Base-by-base conservation (phyloP, 2,113 vertebrate species). In the Hemiprocne comata region DNA sequence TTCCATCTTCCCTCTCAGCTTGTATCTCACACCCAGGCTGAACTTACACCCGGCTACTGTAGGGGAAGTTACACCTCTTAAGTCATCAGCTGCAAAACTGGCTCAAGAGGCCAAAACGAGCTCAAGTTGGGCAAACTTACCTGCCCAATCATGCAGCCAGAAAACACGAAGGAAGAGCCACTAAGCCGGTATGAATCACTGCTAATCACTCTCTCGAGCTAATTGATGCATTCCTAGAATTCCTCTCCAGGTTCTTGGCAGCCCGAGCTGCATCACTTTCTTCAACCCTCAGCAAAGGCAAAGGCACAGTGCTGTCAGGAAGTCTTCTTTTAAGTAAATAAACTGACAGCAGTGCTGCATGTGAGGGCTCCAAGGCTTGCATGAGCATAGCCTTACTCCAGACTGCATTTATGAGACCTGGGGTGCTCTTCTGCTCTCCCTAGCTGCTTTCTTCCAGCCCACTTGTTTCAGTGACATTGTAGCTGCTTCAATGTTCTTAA, bases 1-100 rank as follows among this genome's bases (percentile, higher is more conserved):
- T 90, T 94, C 50, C 83, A 93, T 84, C 80, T 94, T 89, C n/a
- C 50, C 36, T 76, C 71, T 92, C 90, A 93, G 76, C 76, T 84
- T 90, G 62, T 93, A 95, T 92, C 88, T 96, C 83, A 76, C 80
- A 88, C 80, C 89, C 77, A 89, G 93, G 73, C 87, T 96, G 95
- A 93, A 93, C 95, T 95, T 74, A 69, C 66, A 82, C 50, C 19
- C 2, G 0, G 33, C 89, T 94, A 50, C 89, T 96, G 80, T 70
- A 1, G 14, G 80, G 91, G 76, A 94, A 94, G 65, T 94, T 90
- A 36, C 79, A 94, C 84, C 86, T 93, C 89, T 75, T 60, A 69
- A 90, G 70, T 89, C 65, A 75, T 54, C 5, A 0, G 31, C 83
- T 81, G 48, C 70, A 67, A 81, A 96, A 54, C 13, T 72, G 65